Conservation (phyloP, 2,888 invertebrate species). For the Cactoblastis cactorum region DNA sequence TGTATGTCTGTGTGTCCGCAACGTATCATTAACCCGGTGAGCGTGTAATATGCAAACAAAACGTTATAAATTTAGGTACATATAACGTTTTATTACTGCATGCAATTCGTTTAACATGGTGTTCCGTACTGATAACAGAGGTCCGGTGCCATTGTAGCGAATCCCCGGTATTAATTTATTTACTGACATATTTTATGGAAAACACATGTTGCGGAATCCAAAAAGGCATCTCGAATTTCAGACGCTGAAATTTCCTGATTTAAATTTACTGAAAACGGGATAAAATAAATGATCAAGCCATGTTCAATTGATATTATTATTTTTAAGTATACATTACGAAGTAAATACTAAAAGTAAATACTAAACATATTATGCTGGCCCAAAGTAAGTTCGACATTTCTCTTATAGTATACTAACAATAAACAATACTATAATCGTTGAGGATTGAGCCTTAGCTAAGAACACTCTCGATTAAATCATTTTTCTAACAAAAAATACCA, state of each 20-base stretch:
- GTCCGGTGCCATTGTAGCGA: slow-evolving; percentile 3
- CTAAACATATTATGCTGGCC: no score
- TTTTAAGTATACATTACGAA: no score
- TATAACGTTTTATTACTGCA: neutral
- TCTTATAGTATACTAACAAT: no score
- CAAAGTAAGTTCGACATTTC: no score
- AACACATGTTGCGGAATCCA: neutral
- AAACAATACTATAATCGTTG: no score
- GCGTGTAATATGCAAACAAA: slow-evolving; percentile 8
- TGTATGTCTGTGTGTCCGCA: neutral
- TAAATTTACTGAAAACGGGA: neutral
- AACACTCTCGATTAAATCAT: no score
- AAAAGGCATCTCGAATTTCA: no score
- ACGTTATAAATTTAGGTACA: neutral
- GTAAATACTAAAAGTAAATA: no score
- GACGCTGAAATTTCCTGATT: neutral
- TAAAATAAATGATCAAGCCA: no score
- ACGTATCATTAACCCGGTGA: neutral
- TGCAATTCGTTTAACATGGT: slow-evolving; percentile 15
- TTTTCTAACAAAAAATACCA: no score
- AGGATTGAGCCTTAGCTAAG: no score
- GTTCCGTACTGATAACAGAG: slow-evolving; percentile 19
- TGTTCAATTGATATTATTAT: no score
- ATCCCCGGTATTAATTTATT: neutral
- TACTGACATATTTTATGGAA: neutral